A percentile compares a stretch with the other conserved stretches of the same genome.
These are phyloP conservation scores for Brachionus sp. DNA, from an alignment of 1,140 invertebrate genomes.

Conservation along the genomic window DNA sequence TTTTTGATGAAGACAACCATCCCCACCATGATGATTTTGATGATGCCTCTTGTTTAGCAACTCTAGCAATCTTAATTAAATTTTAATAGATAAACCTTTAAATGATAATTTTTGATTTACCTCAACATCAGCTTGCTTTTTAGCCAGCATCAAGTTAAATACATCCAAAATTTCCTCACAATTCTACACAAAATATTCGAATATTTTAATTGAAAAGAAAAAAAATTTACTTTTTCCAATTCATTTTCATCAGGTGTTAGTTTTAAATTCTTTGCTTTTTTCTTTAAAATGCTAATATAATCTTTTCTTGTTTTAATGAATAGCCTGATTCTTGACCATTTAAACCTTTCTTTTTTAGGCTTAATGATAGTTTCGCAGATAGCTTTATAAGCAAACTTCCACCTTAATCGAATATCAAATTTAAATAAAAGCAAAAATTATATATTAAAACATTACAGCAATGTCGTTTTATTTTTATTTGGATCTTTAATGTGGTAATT, in stretches of 20 bases:
- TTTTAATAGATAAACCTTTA: background rate
- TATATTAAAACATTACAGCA: background rate
- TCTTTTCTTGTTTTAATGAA: background rate
- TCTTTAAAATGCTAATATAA: constrained; percentile 31
- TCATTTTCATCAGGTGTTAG: background rate
- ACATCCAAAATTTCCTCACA: constrained; percentile 41
- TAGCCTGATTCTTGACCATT: constrained; percentile 30
- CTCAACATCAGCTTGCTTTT: constrained; percentile 36
- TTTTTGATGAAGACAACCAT: background rate
- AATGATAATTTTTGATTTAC: background rate
- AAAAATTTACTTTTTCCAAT: background rate
- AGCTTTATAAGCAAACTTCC: constrained; percentile 40
- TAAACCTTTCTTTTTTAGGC: constrained; percentile 36
- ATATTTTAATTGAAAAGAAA: background rate
- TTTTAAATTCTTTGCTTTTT: constrained; percentile 8
- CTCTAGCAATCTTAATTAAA: background rate
- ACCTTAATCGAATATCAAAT: constrained; percentile 16
- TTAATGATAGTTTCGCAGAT: background rate
- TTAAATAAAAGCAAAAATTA: background rate
- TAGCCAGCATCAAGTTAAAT: constrained; percentile 29
- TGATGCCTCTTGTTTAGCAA: background rate
- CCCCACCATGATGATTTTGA: constrained; percentile 41
- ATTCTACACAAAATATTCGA: background rate
- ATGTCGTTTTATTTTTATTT: background rate
- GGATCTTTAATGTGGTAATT: background rate